Evolutionary conservation across 92 coral and sea anemone genomes (phyloP).

Genomic region (Hydrozoanthus gracilis): DNA sequence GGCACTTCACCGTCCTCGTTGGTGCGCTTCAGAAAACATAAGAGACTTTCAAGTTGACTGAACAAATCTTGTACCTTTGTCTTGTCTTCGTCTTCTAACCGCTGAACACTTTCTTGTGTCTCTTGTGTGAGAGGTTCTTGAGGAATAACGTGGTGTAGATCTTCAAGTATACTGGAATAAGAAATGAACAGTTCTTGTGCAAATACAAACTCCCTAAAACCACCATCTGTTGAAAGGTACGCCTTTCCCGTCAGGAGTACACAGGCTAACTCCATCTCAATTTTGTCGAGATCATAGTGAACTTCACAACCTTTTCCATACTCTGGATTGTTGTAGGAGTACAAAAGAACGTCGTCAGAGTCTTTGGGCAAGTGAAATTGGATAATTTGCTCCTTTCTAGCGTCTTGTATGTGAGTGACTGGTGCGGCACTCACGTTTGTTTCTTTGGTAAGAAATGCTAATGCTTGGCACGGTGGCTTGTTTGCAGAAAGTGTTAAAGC

Average conservation of each 20-base stretch:
- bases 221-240: slow-evolving; percentile 67
- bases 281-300: slow-evolving; percentile 77
- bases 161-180: slow-evolving; percentile 78
- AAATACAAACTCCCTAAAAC: slow-evolving; percentile 82
- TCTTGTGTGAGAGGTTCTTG: slow-evolving; percentile 76
- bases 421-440: slow-evolving; percentile 57
- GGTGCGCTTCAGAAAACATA: slow-evolving; percentile 84
- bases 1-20: slow-evolving; percentile 74
- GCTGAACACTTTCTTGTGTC: slow-evolving; percentile 62
- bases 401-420: slow-evolving; percentile 83
- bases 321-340: slow-evolving; percentile 80
- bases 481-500: slow-evolving; percentile 70
- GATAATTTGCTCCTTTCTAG: slow-evolving; percentile 81
- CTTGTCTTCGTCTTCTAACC: slow-evolving; percentile 66
- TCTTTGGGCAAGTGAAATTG: slow-evolving; percentile 75
- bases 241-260: slow-evolving; percentile 79
- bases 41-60: slow-evolving; percentile 87
- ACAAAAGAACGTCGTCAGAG: slow-evolving; percentile 72
- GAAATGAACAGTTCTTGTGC: slow-evolving; percentile 92
- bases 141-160: slow-evolving; percentile 73
- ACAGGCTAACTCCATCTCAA: slow-evolving; percentile 83
- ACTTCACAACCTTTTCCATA: slow-evolving; percentile 88
- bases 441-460: slow-evolving; percentile 67
- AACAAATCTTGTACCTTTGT: slow-evolving; percentile 75
- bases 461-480: slow-evolving; percentile 70